Conservation (phyloP, 2,113 vertebrate genomes). For the Antechinus stuartii region DNA sequence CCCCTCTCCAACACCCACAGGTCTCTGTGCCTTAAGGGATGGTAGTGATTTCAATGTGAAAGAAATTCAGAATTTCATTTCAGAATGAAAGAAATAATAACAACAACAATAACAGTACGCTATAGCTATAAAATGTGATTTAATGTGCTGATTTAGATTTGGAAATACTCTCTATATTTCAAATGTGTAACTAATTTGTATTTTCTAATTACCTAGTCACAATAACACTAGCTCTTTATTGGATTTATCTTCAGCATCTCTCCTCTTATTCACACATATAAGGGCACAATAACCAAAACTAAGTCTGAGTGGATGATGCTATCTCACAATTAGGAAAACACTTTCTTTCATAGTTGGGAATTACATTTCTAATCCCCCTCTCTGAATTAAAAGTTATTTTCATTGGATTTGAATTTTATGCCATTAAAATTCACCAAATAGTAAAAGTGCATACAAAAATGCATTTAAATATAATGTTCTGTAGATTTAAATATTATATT, state of each 20-base stretch:
- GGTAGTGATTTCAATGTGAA: background rate
- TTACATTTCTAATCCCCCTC: background rate
- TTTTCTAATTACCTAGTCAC: conserved; percentile 36
- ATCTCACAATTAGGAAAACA: conserved; percentile 21
- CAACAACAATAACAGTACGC: background rate
- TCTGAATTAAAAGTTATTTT: background rate
- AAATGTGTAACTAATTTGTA: background rate
- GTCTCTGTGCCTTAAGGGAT: background rate
- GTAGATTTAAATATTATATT: background rate
- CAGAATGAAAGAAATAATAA: background rate
- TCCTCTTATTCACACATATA: background rate
- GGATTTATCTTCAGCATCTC: background rate
- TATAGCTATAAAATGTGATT: conserved; percentile 4
- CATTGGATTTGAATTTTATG: background rate
- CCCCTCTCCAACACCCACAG: background rate
- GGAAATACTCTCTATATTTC: conserved; percentile 19
- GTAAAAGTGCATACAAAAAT: background rate
- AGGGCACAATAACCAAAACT: background rate
- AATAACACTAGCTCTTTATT: background rate
- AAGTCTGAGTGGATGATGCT: background rate
- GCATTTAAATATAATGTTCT: background rate
- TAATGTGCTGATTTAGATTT: conserved; percentile 40
- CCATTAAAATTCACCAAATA: background rate
- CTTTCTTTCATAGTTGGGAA: background rate
- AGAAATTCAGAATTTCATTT: background rate